Evolutionary conservation across 2,797 vertebrate genomes (phyloP).

Genomic region (Chelonia mydas): DNA sequence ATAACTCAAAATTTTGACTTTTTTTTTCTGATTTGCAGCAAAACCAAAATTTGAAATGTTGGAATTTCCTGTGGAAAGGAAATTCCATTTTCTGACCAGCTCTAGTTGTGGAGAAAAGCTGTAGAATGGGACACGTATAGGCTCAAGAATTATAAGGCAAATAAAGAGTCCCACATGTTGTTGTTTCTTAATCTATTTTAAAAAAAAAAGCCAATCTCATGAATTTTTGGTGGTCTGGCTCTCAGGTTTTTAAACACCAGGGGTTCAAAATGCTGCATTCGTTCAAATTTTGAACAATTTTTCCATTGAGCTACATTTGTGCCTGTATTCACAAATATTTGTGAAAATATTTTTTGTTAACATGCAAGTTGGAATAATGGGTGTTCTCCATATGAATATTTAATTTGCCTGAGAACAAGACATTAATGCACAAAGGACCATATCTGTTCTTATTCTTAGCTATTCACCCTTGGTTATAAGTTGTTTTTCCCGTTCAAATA

Average conservation of each 20-base stretch:
- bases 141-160: conserved; percentile 58
- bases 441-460: not conserved
- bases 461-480: conserved; percentile 24
- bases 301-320: not conserved
- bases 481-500: not conserved
- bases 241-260: conserved; percentile 11
- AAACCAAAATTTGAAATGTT: not conserved
- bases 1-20: conserved; percentile 29
- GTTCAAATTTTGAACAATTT: conserved; percentile 64
- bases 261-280: conserved; percentile 62
- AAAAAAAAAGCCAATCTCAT: conserved; percentile 7
- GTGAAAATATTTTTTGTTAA: not conserved
- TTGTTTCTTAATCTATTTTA: conserved; percentile 67
- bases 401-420: conserved; percentile 11
- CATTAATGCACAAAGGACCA: conserved; percentile 17
- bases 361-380: not conserved
- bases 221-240: conserved; percentile 59
- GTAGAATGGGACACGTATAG: conserved; percentile 49
- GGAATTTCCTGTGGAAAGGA: conserved; percentile 1
- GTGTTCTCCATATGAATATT: conserved; percentile 14
- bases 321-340: not conserved
- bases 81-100: conserved; percentile 58
- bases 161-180: conserved; percentile 52
- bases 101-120: conserved; percentile 41
- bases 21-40: not conserved